Evolutionary conservation across 2,888 invertebrate species (phyloP), one percentile per base, ranked within the genome.

Genomic region (Theretra japonica): DNA sequence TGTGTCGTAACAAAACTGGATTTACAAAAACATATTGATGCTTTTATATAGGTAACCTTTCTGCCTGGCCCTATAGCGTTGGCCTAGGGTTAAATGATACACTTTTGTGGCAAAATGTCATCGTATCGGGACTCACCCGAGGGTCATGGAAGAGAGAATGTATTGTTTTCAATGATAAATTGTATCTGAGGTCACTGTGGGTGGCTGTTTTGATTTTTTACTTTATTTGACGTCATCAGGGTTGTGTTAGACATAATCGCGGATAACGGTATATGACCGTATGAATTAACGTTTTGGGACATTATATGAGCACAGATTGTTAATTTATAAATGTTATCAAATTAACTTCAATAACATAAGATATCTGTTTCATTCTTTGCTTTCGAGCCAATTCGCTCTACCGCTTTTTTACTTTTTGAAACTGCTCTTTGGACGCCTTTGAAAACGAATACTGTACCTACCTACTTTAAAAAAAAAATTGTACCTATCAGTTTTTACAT

Each of bases 41-140:
- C 89, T 90, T 75, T 90, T 93, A 94, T 93, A 90, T 88, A 85
- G 82, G 70, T 79, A 77, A 81, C 78, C 81, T 75, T 74, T 69
- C 59, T 68, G 69, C 65, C 80, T 89, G 87, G 93, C 91, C 93
- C 93, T 92, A 90, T 86, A 77, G 75, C 65, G 83, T 77, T 83
- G 84, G 86, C 85, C 86, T 88, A 91, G 89, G 92, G 92, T 93
- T 92, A 91, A 82, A 87, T 71, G 94, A 93, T 93, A 94, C 93
- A 91, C 93, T 91, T 87, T 87, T 83, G 85, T 83, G 78, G 80
- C 80, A 82, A 83, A 85, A 84, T 88, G 88, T 89, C 88, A 74
- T 73, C 69, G 73, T 80, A 81, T 80, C 81, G 74, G 82, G 73
- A 77, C 82, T 85, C 86, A 85, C 87, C 87, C 82, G 73, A 74